Base-by-base conservation (phyloP, 2,888 invertebrate genomes). In the Notocelia uddmanniana region DNA sequence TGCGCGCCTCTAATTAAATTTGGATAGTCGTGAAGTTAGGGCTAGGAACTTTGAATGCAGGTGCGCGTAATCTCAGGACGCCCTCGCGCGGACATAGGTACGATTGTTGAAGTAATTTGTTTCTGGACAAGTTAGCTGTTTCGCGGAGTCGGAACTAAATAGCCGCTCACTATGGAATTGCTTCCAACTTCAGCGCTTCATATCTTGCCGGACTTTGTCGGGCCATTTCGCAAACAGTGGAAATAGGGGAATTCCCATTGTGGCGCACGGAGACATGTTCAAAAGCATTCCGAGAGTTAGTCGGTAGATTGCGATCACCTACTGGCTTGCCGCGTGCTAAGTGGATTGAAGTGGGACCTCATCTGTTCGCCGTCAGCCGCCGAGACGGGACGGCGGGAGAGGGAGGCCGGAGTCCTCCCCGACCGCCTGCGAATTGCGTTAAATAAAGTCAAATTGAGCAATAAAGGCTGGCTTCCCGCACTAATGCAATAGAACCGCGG, bases 361-460 rank as follows among this genome's bases (percentile, higher is more conserved):
- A 92, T 93, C 92, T 92, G 92, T 92, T 91, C 90, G 82, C 89
- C 89, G 90, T 87, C 91, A 88, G 86, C 77, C 82, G 81, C 71
- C 66, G 67, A 74, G 77, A 74, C 74, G 68, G 68, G 60, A 34
- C 79, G 83, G 81, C 81, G 80, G 79, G 79, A 81, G 83, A 83
- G 79, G 83, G 82, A 78, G 76, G 73, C 69, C 58, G 57, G 73
- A 68, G 73, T 73, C 67, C 74, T 54, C 52, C 75, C 76, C 74
- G 74, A 70, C 76, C 79, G 78, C 76, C 76, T 88, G 89, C 87
- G 82, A 81, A 85, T 82, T 82, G 84, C 81, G 91, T 92, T 93
- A 92, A 93, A 93, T 92, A 93, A 93, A 93, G 92, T 92, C 92
- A 93, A 93, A 94, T 93, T 93, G 94, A 93, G 92, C 92, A 93